phyloP scores from a whole-genome alignment of 2,888 invertebrate genomes.

The Margaritifera margaritifera region DNA sequence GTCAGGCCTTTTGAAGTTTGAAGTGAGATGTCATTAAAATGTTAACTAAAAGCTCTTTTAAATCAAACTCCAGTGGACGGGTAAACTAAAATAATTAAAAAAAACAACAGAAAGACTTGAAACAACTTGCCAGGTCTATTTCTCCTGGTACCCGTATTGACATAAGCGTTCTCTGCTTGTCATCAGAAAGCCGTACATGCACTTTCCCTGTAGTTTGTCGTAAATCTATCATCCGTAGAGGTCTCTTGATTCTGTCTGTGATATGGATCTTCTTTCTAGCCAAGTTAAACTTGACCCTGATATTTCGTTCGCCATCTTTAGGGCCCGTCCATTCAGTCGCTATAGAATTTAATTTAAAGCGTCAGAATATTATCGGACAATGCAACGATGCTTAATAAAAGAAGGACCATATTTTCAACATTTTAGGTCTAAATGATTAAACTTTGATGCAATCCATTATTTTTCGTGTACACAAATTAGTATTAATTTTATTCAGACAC shows the following conservation, averaged over 20 bases:
- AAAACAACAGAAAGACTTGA: too few species aligned
- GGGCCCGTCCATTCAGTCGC: slow-evolving; percentile 66
- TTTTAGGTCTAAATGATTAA: too few species aligned
- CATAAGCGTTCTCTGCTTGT: slow-evolving; percentile 38
- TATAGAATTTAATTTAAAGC: slow-evolving; percentile 21
- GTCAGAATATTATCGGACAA: neutral
- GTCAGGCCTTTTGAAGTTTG: too few species aligned
- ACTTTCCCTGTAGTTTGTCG: slow-evolving; percentile 31
- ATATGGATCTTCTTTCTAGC: slow-evolving; percentile 52
- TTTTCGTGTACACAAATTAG: too few species aligned
- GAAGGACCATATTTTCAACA: too few species aligned
- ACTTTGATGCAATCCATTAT: too few species aligned
- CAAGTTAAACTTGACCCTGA: slow-evolving; percentile 53
- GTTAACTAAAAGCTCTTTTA: too few species aligned
- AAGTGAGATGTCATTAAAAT: too few species aligned
- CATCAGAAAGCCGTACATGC: slow-evolving; percentile 41
- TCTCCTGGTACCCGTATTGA: slow-evolving; percentile 51
- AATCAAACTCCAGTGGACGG: too few species aligned
- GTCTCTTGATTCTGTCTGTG: slow-evolving; percentile 31
- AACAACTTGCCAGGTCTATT: slow-evolving; percentile 51
- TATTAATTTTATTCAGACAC: too few species aligned
- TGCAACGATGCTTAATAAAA: too few species aligned
- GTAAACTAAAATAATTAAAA: too few species aligned
- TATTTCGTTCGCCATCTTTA: slow-evolving; percentile 52
- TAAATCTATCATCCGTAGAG: slow-evolving; percentile 58